Evolutionary conservation across 2,888 invertebrate species (phyloP).

Genomic region (Acronicta leporina): DNA sequence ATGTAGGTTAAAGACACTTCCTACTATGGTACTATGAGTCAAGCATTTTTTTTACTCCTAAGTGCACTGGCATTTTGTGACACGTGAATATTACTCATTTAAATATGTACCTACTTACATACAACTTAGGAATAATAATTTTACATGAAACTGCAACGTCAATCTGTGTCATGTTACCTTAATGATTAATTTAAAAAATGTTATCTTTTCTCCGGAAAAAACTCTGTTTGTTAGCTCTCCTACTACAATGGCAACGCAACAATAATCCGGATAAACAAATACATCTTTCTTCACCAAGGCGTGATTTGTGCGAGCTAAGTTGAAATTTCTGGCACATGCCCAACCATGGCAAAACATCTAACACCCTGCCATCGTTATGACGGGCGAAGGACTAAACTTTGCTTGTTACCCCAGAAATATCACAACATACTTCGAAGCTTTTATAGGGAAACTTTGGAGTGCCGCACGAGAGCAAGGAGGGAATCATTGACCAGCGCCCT

Average conservation of each 20-base stretch:
- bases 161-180: too few relatives aligned
- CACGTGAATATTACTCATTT: too few relatives aligned
- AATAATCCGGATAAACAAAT: slow-evolving; percentile 53
- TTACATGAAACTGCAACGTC: too few relatives aligned
- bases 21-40: too few relatives aligned
- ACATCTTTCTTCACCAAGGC: slow-evolving; percentile 50
- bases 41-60: too few relatives aligned
- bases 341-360: slow-evolving; percentile 66
- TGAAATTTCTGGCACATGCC: slow-evolving; percentile 61
- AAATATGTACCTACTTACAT: too few relatives aligned
- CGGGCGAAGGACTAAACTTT: slow-evolving; percentile 76
- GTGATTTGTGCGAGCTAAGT: slow-evolving; percentile 37
- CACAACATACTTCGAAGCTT: slow-evolving; percentile 79
- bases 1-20: too few relatives aligned
- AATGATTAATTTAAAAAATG: too few relatives aligned
- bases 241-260: slow-evolving; percentile 29
- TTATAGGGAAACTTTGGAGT: slow-evolving; percentile 81
- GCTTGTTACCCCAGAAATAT: slow-evolving; percentile 86
- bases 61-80: too few relatives aligned
- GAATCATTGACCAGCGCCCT: slow-evolving; percentile 56
- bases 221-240: too few relatives aligned
- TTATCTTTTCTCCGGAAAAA: too few relatives aligned
- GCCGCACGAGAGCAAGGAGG: slow-evolving; percentile 63
- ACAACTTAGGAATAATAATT: too few relatives aligned
- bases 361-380: slow-evolving; percentile 64